These are phyloP conservation scores for Neoniphon sammara DNA, from an alignment of 2,797 vertebrate genomes.

Conservation along the genomic window DNA sequence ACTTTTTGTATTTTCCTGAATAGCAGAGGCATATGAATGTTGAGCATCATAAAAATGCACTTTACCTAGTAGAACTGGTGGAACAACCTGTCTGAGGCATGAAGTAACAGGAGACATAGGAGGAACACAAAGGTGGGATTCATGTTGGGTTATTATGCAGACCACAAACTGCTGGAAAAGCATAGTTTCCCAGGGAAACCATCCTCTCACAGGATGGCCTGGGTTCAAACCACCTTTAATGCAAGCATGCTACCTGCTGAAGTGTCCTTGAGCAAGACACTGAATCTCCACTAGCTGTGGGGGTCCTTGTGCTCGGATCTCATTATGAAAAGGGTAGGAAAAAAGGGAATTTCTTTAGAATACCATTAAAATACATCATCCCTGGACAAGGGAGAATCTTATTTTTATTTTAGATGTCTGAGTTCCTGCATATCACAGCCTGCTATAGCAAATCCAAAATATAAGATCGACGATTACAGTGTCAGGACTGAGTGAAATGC, in stretches of 20 bases:
- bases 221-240: constrained; percentile 26
- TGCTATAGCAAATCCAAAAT: not conserved
- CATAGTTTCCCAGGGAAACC: constrained; percentile 18
- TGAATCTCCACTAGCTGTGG: not conserved
- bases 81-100: constrained; percentile 38
- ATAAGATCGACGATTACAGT: not conserved
- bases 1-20: not conserved
- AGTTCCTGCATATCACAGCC: not conserved
- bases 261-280: constrained; percentile 20
- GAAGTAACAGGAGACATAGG: constrained; percentile 39
- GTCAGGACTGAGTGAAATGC: not conserved
- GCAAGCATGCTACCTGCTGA: constrained; percentile 24
- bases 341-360: not conserved
- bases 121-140: constrained; percentile 48
- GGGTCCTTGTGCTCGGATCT: not conserved
- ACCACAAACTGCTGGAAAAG: not conserved
- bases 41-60: constrained; percentile 3
- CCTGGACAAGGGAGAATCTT: not conserved
- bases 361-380: not conserved
- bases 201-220: constrained; percentile 32
- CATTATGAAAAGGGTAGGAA: not conserved
- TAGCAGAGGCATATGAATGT: constrained; percentile 11
- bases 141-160: constrained; percentile 46
- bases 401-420: not conserved
- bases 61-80: constrained; percentile 19